phyloP scores from a whole-genome alignment of 1,140 invertebrate species.

The Battus philenor region DNA sequence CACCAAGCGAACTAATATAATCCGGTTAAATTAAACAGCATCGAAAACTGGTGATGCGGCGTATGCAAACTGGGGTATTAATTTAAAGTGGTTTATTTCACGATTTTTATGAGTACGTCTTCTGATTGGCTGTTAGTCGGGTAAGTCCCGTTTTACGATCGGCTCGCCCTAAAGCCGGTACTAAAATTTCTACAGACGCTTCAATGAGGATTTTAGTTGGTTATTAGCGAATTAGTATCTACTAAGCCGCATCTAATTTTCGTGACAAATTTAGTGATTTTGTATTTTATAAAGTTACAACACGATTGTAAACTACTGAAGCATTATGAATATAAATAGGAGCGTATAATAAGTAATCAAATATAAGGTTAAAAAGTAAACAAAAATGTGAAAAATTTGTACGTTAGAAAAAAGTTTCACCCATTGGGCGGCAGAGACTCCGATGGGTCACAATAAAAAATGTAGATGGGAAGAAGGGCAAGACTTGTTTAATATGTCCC shows the following conservation, averaged over 20 bases:
- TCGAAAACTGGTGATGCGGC: constrained; percentile 27
- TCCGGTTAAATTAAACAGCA: constrained; percentile 52
- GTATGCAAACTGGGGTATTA: constrained; percentile 29
- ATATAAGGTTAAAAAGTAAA: too few relatives aligned
- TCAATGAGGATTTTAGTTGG: constrained; percentile 23
- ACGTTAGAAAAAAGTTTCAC: too few relatives aligned
- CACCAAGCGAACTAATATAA: constrained; percentile 41
- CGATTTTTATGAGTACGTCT: constrained; percentile 37
- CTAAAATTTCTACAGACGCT: constrained; percentile 26
- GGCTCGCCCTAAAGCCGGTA: constrained; percentile 27
- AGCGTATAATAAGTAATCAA: too few relatives aligned
- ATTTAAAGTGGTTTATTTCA: constrained; percentile 39
- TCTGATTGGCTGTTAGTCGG: constrained; percentile 41
- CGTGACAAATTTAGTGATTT: neutral
- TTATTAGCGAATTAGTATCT: constrained; percentile 19
- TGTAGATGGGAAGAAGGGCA: too few relatives aligned
- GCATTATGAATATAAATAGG: too few relatives aligned
- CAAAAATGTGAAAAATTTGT: too few relatives aligned
- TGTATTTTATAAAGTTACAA: too few relatives aligned
- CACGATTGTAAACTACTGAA: too few relatives aligned
- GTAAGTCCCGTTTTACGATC: constrained; percentile 36
- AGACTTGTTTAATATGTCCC: too few relatives aligned
- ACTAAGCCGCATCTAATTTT: neutral
- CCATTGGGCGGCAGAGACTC: too few relatives aligned
- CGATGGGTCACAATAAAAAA: too few relatives aligned